Base-by-base conservation (phyloP, 2,113 vertebrate genomes). In the Clarias macrocephalus region DNA sequence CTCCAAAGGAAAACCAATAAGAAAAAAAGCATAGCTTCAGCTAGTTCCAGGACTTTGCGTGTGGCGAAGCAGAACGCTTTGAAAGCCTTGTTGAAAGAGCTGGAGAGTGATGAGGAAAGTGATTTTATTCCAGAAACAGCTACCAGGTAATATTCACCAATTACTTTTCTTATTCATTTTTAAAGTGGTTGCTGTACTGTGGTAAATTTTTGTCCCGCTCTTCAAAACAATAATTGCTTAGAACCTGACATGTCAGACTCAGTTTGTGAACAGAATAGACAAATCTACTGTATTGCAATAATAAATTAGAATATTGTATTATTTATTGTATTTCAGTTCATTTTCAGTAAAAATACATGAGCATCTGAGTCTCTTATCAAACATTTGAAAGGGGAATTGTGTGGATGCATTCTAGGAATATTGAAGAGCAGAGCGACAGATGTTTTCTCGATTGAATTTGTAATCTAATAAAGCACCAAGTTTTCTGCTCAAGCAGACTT, bases 31-130 rank as follows among this genome's bases (percentile, higher is more conserved):
- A 85, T 60, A 8, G 33, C 42, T 48, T 72, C 65, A 16, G 15
- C 25, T 21, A 13, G 6, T 1, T 59, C 84, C 12, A 80, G 77
- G 80, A 42, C 21, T 19, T 42, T 12, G 12, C 91, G 89, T 0
- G 13, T 16, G 12, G 86, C 90, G 6, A 92, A 91, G 86, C 83
- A 80, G 30, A 90, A 83, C 82, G 89, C 75, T 16, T 42, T 87
- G 80, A 37, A 59, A 30, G 86, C 68, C 80, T 86, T 91, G 42
- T 86, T 91, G 42, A 89, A 57, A 33, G 86, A 91, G 23, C 86
- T 76, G 8, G 84, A 84, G 12, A 91, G 87, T 48, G 87, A 90
- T 37, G 93, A 91, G 12, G 91, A 93, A 82, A 92, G 88, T 54
- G 0, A 81, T 48, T 18, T 70, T 59, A 2, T 21, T 4, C 66